phyloP scores from a whole-genome alignment of 2,797 vertebrate species.

The Poeciliopsis gracilis region DNA sequence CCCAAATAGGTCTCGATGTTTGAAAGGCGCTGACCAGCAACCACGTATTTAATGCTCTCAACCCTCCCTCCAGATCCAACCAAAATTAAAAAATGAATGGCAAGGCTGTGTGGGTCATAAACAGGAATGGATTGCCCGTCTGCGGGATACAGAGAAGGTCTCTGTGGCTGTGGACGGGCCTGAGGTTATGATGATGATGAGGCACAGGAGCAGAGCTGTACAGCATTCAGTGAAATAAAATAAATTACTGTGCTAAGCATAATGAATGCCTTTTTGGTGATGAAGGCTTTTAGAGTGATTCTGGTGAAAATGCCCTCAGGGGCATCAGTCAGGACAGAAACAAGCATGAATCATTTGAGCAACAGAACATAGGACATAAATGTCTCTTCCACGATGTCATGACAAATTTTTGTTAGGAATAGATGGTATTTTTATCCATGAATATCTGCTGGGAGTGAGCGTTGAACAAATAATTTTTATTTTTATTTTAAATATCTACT shows the following conservation, averaged over 20 bases:
- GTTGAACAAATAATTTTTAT: background rate
- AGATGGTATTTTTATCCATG: background rate
- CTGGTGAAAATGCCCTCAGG: slow-evolving; percentile 25
- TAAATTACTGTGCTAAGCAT: slow-evolving; percentile 44
- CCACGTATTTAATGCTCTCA: slow-evolving; percentile 30
- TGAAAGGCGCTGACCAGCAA: slow-evolving; percentile 51
- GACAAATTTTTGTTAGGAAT: background rate
- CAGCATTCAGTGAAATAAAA: slow-evolving; percentile 41
- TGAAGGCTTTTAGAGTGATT: slow-evolving; percentile 26
- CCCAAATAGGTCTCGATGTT: slow-evolving; percentile 70
- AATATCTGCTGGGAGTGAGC: background rate
- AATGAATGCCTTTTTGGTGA: slow-evolving; percentile 56
- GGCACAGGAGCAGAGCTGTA: slow-evolving; percentile 52
- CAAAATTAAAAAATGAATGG: slow-evolving; percentile 78
- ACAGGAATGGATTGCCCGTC: slow-evolving; percentile 67
- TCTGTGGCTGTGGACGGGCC: slow-evolving; percentile 54
- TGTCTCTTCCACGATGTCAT: slow-evolving; percentile 6
- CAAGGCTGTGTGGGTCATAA: slow-evolving; percentile 72
- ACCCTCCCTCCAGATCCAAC: slow-evolving; percentile 50
- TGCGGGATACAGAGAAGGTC: slow-evolving; percentile 59
- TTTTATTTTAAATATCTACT: background rate
- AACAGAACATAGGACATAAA: slow-evolving; percentile 22
- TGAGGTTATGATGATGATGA: slow-evolving; percentile 27
- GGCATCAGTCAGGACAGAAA: slow-evolving; percentile 21
- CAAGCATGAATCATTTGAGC: slow-evolving; percentile 28